These are phyloP conservation scores for Ceriagrion tenellum DNA, from an alignment of 2,888 invertebrate genomes.

Conservation along the genomic window DNA sequence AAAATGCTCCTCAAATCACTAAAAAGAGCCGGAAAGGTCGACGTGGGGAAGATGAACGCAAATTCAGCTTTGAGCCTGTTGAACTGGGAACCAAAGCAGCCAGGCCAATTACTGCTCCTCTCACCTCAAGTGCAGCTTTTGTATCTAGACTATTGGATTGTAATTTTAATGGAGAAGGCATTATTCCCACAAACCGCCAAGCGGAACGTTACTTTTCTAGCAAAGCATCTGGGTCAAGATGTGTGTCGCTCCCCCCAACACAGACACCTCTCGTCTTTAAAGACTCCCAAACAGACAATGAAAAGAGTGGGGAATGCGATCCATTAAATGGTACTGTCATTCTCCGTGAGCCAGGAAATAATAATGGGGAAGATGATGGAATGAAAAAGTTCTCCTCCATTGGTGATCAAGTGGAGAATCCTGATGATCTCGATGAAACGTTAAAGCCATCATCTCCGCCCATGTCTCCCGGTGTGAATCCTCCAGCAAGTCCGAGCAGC, in stretches of 20 bases:
- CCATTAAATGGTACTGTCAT: conserved; percentile 34
- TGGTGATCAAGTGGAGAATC: conserved; percentile 4
- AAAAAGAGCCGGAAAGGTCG: conserved; percentile 78
- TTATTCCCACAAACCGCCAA: conserved; percentile 74
- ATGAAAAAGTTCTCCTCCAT: background rate
- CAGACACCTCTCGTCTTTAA: background rate
- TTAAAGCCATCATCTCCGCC: conserved; percentile 21
- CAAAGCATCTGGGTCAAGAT: conserved; percentile 54
- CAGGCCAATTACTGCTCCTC: conserved; percentile 9
- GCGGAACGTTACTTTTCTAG: conserved; percentile 75
- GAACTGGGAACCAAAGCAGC: conserved; percentile 53
- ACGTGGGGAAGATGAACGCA: conserved; percentile 74
- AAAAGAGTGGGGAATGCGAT: conserved; percentile 32
- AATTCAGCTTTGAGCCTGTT: conserved; percentile 69
- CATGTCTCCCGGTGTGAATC: background rate
- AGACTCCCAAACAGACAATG: conserved; percentile 35
- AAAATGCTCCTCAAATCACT: conserved; percentile 77
- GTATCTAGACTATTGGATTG: conserved; percentile 73
- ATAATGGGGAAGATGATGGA: background rate
- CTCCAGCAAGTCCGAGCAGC: background rate
- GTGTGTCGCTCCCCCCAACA: conserved; percentile 42
- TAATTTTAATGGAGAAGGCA: conserved; percentile 75
- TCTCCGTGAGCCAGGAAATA: background rate
- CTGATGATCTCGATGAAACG: conserved; percentile 40
- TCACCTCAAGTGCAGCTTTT: conserved; percentile 69